phyloP scores from a whole-genome alignment of 2,797 vertebrate genomes.

The Pantherophis alleghaniensis region DNA sequence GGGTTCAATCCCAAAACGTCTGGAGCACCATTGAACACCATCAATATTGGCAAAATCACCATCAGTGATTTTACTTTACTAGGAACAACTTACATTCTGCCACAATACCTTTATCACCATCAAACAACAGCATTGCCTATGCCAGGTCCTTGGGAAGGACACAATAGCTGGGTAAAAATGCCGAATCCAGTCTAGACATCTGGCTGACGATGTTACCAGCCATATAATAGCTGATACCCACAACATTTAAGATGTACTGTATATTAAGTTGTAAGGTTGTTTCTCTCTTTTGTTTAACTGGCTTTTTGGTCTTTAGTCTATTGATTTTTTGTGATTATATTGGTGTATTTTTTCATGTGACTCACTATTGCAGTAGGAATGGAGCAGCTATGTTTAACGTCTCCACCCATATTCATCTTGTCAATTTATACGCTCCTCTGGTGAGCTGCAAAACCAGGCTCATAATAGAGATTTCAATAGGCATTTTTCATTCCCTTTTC shows the following conservation, averaged over 20 bases:
- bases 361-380: background rate
- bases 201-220: background rate
- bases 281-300: conserved; percentile 66
- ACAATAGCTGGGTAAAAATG: background rate
- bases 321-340: conserved; percentile 56
- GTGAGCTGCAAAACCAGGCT: background rate
- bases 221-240: conserved; percentile 33
- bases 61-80: background rate
- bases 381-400: background rate
- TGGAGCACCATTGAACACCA: too few relatives aligned
- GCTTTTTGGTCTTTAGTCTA: conserved; percentile 57
- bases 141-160: background rate
- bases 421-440: background rate
- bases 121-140: background rate
- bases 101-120: background rate
- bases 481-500: background rate
- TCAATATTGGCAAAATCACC: background rate
- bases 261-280: conserved; percentile 41
- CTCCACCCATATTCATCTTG: background rate
- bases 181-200: background rate
- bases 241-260: background rate
- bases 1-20: too few relatives aligned
- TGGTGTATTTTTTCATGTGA: background rate
- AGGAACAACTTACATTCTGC: background rate
- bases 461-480: background rate